A percentile compares a stretch with the other conserved stretches of the same genome.
These are phyloP conservation scores for Sciurus niger DNA, from an alignment of 2,113 vertebrate genomes.

Conservation along the genomic window DNA sequence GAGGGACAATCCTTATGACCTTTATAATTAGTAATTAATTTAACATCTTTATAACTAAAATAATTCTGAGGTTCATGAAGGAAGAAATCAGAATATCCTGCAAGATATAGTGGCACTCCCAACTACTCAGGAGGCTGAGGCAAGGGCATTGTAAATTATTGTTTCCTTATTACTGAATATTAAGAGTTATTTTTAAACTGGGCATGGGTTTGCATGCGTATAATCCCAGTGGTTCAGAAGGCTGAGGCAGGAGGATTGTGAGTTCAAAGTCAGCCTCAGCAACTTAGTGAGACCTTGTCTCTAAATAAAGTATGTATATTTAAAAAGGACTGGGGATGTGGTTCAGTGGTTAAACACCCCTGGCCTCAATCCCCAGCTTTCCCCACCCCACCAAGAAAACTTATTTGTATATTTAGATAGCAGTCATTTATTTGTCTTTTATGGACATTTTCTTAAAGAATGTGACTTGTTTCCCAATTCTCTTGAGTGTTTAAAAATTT, in stretches of 20 bases:
- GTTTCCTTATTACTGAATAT: slow-evolving; percentile 36
- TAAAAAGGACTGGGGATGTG: too few relatives aligned
- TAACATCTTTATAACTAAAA: slow-evolving; percentile 28
- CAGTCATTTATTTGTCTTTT: neutral
- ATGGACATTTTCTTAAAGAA: neutral
- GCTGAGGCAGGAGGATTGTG: too few relatives aligned
- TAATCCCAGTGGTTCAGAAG: too few relatives aligned
- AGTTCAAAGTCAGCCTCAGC: too few relatives aligned
- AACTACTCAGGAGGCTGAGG: neutral
- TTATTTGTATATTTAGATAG: slow-evolving; percentile 36
- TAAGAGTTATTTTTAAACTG: neutral
- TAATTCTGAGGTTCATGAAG: neutral
- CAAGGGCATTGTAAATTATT: neutral
- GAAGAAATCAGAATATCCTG: neutral
- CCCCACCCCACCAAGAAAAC: too few relatives aligned
- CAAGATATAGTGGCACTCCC: neutral
- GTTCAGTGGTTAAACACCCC: too few relatives aligned
- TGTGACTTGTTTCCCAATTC: slow-evolving; percentile 11
- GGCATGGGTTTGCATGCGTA: too few relatives aligned
- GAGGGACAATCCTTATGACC: neutral
- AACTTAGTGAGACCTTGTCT: too few relatives aligned
- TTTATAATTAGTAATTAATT: slow-evolving; percentile 44
- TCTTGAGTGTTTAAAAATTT: slow-evolving; percentile 54
- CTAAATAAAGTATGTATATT: too few relatives aligned
- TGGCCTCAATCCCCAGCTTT: too few relatives aligned